These are phyloP conservation scores for Jaculus jaculus DNA, from an alignment of 2,113 vertebrate genomes.

Conservation along the genomic window DNA sequence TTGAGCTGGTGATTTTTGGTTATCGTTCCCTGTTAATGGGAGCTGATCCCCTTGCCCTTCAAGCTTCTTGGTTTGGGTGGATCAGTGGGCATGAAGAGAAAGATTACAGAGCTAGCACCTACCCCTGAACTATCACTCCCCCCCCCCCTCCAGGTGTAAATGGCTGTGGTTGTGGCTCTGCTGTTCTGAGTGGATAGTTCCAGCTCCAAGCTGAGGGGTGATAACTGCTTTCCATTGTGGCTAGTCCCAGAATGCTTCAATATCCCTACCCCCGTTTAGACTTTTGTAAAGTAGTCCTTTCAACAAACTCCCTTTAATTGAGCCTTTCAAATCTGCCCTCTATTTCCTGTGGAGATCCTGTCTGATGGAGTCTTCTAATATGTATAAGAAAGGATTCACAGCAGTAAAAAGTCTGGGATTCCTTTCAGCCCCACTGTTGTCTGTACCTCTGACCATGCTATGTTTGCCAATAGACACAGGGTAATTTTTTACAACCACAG, in stretches of 20 bases:
- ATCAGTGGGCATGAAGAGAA: background rate
- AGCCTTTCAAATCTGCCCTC: background rate
- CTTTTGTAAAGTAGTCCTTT: background rate
- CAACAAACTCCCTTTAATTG: slow-evolving; percentile 18
- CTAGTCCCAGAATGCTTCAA: background rate
- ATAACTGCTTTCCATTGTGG: background rate
- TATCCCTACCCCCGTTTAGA: background rate
- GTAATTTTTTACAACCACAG: slow-evolving; percentile 45
- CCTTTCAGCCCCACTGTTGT: background rate
- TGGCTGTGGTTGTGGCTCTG: background rate
- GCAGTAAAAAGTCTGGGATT: background rate
- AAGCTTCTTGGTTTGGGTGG: background rate
- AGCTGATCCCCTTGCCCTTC: background rate
- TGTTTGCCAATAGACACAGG: slow-evolving; percentile 31
- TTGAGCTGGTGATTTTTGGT: background rate
- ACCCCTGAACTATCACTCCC: background rate
- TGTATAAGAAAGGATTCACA: background rate
- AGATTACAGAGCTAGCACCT: background rate
- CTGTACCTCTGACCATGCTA: background rate
- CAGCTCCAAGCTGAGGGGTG: background rate
- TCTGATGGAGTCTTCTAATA: slow-evolving; percentile 6
- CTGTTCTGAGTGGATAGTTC: background rate
- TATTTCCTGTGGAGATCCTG: background rate
- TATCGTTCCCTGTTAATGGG: background rate
- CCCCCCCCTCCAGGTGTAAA: background rate